These are phyloP conservation scores for Dicentrarchus labrax DNA, from an alignment of 2,113 vertebrate genomes.

Conservation along the genomic window DNA sequence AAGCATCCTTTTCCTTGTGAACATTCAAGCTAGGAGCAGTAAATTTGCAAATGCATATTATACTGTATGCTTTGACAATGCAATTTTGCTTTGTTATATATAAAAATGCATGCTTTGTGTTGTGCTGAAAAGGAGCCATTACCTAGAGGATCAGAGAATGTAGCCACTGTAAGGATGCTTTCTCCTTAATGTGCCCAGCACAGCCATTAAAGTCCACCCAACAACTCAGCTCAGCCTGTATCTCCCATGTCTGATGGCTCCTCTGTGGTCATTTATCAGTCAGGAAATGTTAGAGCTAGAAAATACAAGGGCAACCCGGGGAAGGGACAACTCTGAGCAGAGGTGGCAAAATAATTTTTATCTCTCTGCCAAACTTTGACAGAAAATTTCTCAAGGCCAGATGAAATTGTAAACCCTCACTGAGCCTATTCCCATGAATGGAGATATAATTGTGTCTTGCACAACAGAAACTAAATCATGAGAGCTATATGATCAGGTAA, in stretches of 20 bases:
- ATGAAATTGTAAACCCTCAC: neutral
- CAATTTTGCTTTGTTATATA: slow-evolving; percentile 17
- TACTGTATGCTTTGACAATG: neutral
- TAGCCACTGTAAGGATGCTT: slow-evolving; percentile 35
- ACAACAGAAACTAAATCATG: neutral
- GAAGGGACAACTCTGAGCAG: slow-evolving; percentile 40
- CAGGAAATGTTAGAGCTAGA: slow-evolving; percentile 32
- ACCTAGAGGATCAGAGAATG: slow-evolving; percentile 30
- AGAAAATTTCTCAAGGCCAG: neutral
- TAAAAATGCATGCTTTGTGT: slow-evolving; percentile 27
- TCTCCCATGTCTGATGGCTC: slow-evolving; percentile 51
- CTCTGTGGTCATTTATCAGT: slow-evolving; percentile 65
- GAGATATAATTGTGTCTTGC: neutral
- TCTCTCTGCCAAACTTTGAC: slow-evolving; percentile 35
- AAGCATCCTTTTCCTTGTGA: neutral
- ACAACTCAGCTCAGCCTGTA: slow-evolving; percentile 37
- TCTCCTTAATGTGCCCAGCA: slow-evolving; percentile 45
- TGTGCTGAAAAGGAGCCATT: slow-evolving; percentile 30
- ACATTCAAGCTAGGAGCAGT: neutral
- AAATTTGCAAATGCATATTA: slow-evolving; percentile 15
- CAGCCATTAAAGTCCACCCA: slow-evolving; percentile 46
- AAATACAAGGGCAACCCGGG: slow-evolving; percentile 49
- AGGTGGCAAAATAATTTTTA: slow-evolving; percentile 27
- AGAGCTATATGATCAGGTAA: neutral
- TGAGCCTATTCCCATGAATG: neutral